These are phyloP conservation scores for Lasioglossum figueresi DNA, from an alignment of 2,888 invertebrate species.

Conservation along the genomic window DNA sequence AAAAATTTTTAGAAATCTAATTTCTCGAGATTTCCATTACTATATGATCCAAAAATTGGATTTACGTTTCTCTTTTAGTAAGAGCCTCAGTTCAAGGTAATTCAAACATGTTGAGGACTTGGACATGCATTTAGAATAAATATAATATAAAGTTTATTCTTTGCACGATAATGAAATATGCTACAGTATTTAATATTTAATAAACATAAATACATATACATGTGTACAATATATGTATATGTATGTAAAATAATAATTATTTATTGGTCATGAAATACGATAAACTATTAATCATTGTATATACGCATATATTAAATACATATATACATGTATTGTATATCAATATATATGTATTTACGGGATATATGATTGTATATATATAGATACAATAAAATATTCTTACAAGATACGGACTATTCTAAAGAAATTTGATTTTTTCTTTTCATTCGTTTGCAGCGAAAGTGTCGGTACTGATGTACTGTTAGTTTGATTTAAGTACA, in stretches of 20 bases:
- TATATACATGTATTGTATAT: slow-evolving; percentile 65
- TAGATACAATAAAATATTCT: slow-evolving; percentile 79
- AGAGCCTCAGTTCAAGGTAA: slow-evolving; percentile 14
- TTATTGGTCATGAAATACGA: slow-evolving; percentile 56
- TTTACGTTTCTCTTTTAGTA: not conserved
- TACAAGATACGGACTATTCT: slow-evolving; percentile 69
- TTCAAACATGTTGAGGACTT: slow-evolving; percentile 46
- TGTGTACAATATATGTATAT: slow-evolving; percentile 38
- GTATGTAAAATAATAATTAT: slow-evolving; percentile 51
- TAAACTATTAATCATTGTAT: slow-evolving; percentile 60
- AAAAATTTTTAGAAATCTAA: not conserved
- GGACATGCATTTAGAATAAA: slow-evolving; percentile 67
- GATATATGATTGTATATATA: slow-evolving; percentile 70
- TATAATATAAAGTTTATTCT: slow-evolving; percentile 78
- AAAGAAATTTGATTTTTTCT: slow-evolving; percentile 48
- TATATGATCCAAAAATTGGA: not conserved
- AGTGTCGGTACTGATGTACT: slow-evolving; percentile 41
- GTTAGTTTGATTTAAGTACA: slow-evolving; percentile 62
- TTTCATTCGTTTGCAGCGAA: slow-evolving; percentile 36
- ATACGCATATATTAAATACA: slow-evolving; percentile 60
- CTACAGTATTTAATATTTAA: slow-evolving; percentile 73
- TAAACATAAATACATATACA: slow-evolving; percentile 58
- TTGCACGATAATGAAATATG: slow-evolving; percentile 72
- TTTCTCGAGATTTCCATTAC: not conserved
- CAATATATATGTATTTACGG: slow-evolving; percentile 65